A percentile compares a stretch with the other conserved stretches of the same genome.
These are phyloP conservation scores for Meloidogyne floridensis DNA, from an alignment of 1,140 invertebrate species.

Conservation along the genomic window DNA sequence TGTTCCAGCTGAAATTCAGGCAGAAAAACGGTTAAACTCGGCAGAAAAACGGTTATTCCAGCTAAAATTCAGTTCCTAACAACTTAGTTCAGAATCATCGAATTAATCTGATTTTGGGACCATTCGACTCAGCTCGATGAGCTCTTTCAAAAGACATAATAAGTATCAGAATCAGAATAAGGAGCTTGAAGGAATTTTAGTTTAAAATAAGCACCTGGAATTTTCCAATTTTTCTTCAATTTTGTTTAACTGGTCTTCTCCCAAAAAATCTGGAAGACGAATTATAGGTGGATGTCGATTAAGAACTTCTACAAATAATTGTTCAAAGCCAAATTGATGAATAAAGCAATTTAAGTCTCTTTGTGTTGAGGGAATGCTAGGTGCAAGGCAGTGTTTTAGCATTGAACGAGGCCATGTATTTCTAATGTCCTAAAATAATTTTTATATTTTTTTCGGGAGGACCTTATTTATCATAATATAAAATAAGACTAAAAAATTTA, in stretches of 20 bases:
- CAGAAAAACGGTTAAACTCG: too few relatives aligned
- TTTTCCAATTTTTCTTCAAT: slow-evolving; percentile 39
- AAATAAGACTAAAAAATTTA: not conserved
- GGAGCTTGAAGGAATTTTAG: too few relatives aligned
- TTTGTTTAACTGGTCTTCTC: slow-evolving; percentile 12
- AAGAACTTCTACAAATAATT: slow-evolving; percentile 38
- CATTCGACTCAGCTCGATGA: too few relatives aligned
- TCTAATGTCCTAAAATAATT: slow-evolving; percentile 39
- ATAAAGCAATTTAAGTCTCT: slow-evolving; percentile 18
- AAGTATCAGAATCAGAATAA: too few relatives aligned
- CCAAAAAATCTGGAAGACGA: slow-evolving; percentile 41
- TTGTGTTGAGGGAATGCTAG: not conserved
- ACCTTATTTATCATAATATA: too few relatives aligned
- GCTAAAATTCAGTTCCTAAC: too few relatives aligned
- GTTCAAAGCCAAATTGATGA: slow-evolving; percentile 28
- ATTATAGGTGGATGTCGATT: slow-evolving; percentile 43
- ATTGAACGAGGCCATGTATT: slow-evolving; percentile 42
- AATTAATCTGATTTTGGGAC: too few relatives aligned
- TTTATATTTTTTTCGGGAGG: not conserved
- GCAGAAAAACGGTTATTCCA: too few relatives aligned
- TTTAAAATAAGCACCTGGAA: slow-evolving; percentile 30
- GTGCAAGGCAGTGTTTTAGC: slow-evolving; percentile 38
- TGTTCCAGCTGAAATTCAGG: too few relatives aligned
- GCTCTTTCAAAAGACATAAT: too few relatives aligned
- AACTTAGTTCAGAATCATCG: too few relatives aligned